Evolutionary conservation across 2,113 vertebrate species (phyloP).

Genomic region (Falco punctatus): DNA sequence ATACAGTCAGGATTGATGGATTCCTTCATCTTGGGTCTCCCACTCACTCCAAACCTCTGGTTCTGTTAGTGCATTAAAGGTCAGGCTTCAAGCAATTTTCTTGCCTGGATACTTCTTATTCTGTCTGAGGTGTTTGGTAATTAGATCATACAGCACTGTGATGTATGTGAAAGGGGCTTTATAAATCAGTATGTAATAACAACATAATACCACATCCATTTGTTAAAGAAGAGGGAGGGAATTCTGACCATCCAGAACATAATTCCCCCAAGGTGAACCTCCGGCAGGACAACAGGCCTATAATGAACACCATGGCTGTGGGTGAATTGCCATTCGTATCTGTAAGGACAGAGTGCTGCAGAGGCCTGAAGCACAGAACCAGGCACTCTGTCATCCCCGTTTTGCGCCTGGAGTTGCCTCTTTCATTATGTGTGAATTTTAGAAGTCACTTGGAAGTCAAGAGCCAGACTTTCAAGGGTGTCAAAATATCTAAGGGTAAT

Average conservation of each 20-base stretch:
- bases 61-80: slow-evolving; percentile 17
- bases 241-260: background rate
- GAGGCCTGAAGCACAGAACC: background rate
- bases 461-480: background rate
- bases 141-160: slow-evolving; percentile 25
- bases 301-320: background rate
- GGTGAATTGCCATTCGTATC: background rate
- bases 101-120: background rate
- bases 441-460: slow-evolving; percentile 17
- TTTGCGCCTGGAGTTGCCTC: background rate
- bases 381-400: background rate
- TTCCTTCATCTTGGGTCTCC: background rate
- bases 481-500: background rate
- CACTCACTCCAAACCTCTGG: background rate
- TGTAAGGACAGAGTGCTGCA: background rate
- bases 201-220: slow-evolving; percentile 11
- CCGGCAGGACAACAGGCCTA: background rate
- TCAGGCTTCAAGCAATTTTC: slow-evolving; percentile 34
- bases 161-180: slow-evolving; percentile 17
- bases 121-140: slow-evolving; percentile 9
- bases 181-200: slow-evolving; percentile 45
- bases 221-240: slow-evolving; percentile 2
- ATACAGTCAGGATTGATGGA: background rate
- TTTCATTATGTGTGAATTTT: background rate
- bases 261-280: slow-evolving; percentile 33